A percentile compares a stretch with the other conserved stretches of the same genome.
Conservation (phyloP, 1,140 invertebrate species). For the Myzus persicae region DNA sequence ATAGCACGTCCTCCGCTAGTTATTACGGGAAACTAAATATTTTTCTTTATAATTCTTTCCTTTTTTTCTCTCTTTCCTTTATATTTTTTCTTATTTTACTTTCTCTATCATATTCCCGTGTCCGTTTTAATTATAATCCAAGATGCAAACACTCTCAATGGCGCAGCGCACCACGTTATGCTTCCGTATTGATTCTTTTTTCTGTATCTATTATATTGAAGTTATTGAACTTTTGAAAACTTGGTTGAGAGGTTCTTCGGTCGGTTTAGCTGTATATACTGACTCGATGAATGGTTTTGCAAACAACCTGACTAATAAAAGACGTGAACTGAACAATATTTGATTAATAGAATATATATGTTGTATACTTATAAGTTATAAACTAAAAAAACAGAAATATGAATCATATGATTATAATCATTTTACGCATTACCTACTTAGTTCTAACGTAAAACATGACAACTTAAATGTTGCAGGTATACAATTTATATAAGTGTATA, state of each 20-base stretch:
- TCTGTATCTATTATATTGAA: conserved; percentile 7
- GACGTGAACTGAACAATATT: neutral
- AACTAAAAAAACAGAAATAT: neutral
- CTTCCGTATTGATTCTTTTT: neutral
- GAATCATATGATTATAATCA: neutral
- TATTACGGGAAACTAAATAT: conserved; percentile 47
- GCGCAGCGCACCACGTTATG: neutral
- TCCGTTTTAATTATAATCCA: conserved; percentile 48
- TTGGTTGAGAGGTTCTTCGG: neutral
- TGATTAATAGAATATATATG: neutral
- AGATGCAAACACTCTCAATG: neutral
- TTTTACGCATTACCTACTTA: neutral
- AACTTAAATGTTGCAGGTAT: neutral
- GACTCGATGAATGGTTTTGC: neutral
- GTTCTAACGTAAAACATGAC: neutral
- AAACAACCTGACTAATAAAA: conserved; percentile 7
- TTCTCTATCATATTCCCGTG: neutral
- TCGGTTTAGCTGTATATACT: neutral
- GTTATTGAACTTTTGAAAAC: conserved; percentile 9
- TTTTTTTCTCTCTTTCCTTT: neutral
- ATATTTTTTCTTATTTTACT: neutral
- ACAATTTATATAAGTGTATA: neutral
- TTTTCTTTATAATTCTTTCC: conserved; percentile 31
- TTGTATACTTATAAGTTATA: neutral
- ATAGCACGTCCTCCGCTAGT: conserved; percentile 1